Evolutionary conservation across 2,113 vertebrate species (phyloP).

Genomic region (Muntiacus reevesi): DNA sequence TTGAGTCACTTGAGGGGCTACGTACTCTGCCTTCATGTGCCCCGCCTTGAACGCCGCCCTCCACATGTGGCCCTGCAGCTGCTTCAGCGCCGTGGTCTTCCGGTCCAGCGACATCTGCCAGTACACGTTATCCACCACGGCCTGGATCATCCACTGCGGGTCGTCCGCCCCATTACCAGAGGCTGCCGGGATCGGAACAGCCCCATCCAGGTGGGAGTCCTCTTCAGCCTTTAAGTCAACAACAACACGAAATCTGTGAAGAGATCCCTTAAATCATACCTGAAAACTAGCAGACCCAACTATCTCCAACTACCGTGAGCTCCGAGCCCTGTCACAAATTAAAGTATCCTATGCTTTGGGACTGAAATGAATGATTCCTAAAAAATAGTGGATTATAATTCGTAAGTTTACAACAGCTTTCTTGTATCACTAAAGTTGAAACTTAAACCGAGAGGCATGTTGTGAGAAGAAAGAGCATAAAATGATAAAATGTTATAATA

Average conservation of each 20-base stretch:
- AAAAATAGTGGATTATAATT: neutral
- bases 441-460: neutral
- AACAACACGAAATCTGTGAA: neutral
- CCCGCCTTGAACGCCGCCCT: conserved; percentile 89
- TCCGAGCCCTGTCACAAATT: neutral
- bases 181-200: conserved; percentile 86
- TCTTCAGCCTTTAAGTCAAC: conserved; percentile 88
- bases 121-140: conserved; percentile 90
- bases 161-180: conserved; percentile 86
- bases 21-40: conserved; percentile 95
- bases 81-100: conserved; percentile 95
- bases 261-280: neutral
- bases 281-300: neutral
- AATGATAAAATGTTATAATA: neutral
- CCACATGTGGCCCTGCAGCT: conserved; percentile 99
- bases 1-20: conserved; percentile 58
- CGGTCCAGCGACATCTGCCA: conserved; percentile 98
- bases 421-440: neutral
- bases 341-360: neutral
- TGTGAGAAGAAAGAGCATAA: neutral
- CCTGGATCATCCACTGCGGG: conserved; percentile 88
- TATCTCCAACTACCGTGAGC: neutral
- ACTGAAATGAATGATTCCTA: neutral
- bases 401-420: neutral
- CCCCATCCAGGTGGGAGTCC: conserved; percentile 89